phyloP scores from a whole-genome alignment of 2,888 invertebrate genomes.

The Leptinotarsa rubiginosa region DNA sequence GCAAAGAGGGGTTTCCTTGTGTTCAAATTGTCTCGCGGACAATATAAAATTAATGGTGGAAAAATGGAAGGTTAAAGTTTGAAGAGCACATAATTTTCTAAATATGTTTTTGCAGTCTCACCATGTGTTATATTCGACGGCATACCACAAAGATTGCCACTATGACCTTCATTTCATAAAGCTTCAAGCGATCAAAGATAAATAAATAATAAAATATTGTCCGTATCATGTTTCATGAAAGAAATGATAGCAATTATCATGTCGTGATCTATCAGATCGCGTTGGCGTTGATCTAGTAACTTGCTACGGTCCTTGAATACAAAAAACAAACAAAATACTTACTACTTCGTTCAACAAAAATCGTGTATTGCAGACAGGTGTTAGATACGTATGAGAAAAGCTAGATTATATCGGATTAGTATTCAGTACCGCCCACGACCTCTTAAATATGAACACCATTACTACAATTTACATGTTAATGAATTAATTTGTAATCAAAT shows the following conservation, averaged over 20 bases:
- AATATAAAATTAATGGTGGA: too few relatives aligned
- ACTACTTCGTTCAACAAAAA: slow-evolving; percentile 8
- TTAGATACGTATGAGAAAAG: slow-evolving; percentile 8
- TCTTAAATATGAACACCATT: slow-evolving; percentile 20
- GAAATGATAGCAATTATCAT: not conserved
- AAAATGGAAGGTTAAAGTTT: too few relatives aligned
- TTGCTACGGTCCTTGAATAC: not conserved
- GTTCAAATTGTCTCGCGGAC: too few relatives aligned
- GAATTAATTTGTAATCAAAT: slow-evolving; percentile 38
- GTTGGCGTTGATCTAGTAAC: too few relatives aligned
- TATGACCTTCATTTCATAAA: not conserved
- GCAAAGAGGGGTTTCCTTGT: too few relatives aligned
- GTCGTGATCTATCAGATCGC: not conserved
- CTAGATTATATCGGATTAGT: slow-evolving; percentile 13
- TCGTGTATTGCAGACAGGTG: slow-evolving; percentile 12
- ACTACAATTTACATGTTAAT: slow-evolving; percentile 27
- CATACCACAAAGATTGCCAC: too few relatives aligned
- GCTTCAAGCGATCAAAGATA: too few relatives aligned
- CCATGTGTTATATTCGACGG: too few relatives aligned
- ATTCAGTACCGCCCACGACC: slow-evolving; percentile 7
- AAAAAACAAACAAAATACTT: slow-evolving; percentile 8
- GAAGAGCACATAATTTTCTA: too few relatives aligned
- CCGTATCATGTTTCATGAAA: not conserved
- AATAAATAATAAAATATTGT: too few relatives aligned
- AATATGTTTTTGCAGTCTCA: too few relatives aligned